These are phyloP conservation scores for Clarias macrocephalus DNA, from an alignment of 2,113 vertebrate genomes.

Conservation along the genomic window DNA sequence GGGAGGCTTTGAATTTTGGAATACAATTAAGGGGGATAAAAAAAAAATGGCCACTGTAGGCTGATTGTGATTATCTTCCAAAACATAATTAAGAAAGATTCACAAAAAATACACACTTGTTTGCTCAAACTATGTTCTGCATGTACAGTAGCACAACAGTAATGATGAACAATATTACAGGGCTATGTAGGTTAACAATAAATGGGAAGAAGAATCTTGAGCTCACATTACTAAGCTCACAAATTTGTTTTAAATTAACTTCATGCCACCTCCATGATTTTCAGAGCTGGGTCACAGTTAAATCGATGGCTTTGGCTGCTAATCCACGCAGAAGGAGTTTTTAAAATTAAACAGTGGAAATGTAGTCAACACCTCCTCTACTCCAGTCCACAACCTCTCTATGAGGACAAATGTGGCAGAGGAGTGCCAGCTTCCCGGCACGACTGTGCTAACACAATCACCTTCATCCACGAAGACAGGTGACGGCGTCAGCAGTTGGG, in stretches of 20 bases:
- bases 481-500: slow-evolving; percentile 53
- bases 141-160: background rate
- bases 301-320: slow-evolving; percentile 13
- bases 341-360: slow-evolving; percentile 2
- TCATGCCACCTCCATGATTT: background rate
- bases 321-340: background rate
- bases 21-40: slow-evolving; percentile 31
- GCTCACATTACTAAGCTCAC: background rate
- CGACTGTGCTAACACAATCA: slow-evolving; percentile 50
- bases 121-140: slow-evolving; percentile 13
- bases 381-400: slow-evolving; percentile 27
- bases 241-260: slow-evolving; percentile 2
- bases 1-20: slow-evolving; percentile 42
- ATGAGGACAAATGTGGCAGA: slow-evolving; percentile 46
- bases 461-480: slow-evolving; percentile 55
- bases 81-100: too few relatives aligned
- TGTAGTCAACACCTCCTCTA: slow-evolving; percentile 32
- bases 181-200: background rate
- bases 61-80: background rate
- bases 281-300: background rate
- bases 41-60: slow-evolving; percentile 5
- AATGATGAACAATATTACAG: slow-evolving; percentile 16
- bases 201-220: background rate
- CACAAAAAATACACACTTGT: background rate
- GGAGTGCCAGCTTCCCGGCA: slow-evolving; percentile 41